Evolutionary conservation across 1,140 invertebrate genomes (phyloP).

Genomic region (Drosophila saltans): DNA sequence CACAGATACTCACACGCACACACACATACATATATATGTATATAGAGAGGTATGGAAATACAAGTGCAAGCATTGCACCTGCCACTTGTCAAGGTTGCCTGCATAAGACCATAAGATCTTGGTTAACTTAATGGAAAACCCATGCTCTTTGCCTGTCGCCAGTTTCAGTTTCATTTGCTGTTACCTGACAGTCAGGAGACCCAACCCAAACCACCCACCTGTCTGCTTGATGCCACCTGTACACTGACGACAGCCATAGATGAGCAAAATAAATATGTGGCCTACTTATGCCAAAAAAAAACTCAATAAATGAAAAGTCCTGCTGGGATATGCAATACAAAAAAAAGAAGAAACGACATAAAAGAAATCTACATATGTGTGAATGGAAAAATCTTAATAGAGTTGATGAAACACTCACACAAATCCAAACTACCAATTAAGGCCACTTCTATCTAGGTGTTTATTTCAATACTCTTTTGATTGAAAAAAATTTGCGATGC

Average conservation of each 20-base stretch:
- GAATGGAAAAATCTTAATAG: neutral
- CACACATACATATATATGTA: neutral
- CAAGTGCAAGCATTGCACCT: conserved; percentile 21
- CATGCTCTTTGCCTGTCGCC: conserved; percentile 31
- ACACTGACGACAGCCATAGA: conserved; percentile 17
- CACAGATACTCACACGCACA: conserved; percentile 25
- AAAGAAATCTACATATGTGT: neutral
- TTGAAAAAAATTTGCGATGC: too few species aligned
- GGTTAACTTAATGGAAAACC: conserved; percentile 56
- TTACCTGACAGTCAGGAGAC: neutral
- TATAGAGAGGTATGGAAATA: neutral
- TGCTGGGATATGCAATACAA: conserved; percentile 18
- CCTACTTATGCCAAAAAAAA: conserved; percentile 35
- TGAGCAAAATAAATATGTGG: conserved; percentile 21
- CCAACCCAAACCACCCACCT: neutral
- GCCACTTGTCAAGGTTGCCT: conserved; percentile 52
- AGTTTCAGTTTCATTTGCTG: conserved; percentile 18
- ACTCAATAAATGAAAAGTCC: conserved; percentile 8
- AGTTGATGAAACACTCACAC: neutral
- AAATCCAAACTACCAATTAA: neutral
- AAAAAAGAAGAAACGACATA: conserved; percentile 17
- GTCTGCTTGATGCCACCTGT: conserved; percentile 29
- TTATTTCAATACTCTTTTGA: too few species aligned
- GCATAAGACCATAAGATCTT: conserved; percentile 35
- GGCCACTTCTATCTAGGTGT: neutral